Conservation (phyloP, 1,140 invertebrate species). For the Procambarus virginalis region DNA sequence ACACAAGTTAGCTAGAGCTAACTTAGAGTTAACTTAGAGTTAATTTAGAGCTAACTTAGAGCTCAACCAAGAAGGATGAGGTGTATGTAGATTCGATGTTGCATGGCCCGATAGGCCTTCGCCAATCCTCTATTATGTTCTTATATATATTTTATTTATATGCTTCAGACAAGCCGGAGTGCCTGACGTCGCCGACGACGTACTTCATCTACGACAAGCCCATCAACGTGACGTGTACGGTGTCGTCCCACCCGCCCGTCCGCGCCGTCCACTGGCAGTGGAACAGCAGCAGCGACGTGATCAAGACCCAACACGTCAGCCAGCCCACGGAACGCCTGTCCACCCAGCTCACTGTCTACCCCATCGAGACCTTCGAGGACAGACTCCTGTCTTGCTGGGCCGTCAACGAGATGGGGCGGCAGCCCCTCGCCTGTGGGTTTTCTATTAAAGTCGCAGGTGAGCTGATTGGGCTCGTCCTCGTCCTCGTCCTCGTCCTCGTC, state of each 20-base stretch:
- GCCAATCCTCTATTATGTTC: too few species aligned
- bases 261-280: slow-evolving; percentile 27
- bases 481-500: too few species aligned
- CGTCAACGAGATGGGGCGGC: slow-evolving; percentile 36
- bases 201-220: slow-evolving; percentile 47
- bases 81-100: too few species aligned
- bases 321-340: too few species aligned
- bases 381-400: slow-evolving; percentile 23
- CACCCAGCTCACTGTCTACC: too few species aligned
- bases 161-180: slow-evolving; percentile 19
- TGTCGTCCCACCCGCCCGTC: slow-evolving; percentile 27
- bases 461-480: neutral
- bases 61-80: too few species aligned
- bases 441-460: slow-evolving; percentile 46
- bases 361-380: slow-evolving; percentile 9
- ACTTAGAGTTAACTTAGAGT: too few species aligned
- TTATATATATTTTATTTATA: too few species aligned
- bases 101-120: too few species aligned
- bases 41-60: too few species aligned
- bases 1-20: too few species aligned
- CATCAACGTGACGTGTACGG: slow-evolving; percentile 39
- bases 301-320: too few species aligned
- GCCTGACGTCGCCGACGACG: slow-evolving; percentile 33
- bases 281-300: slow-evolving; percentile 7
- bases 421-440: slow-evolving; percentile 25